Evolutionary conservation across 1,140 invertebrate genomes (phyloP).

Genomic region (Drosophila prosaltans): DNA sequence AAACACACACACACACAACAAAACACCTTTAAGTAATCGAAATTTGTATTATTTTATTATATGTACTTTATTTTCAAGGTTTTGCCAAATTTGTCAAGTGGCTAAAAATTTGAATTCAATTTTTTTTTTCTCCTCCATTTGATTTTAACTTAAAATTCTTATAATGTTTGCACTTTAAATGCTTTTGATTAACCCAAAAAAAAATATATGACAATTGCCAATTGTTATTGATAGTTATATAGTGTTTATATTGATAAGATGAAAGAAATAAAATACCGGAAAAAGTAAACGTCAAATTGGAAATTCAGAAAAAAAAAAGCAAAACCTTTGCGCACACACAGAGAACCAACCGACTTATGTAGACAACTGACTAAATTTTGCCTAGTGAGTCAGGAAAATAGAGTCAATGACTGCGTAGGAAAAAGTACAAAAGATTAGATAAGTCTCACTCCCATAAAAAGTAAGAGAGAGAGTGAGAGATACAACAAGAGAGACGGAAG

Average conservation of each 20-base stretch:
- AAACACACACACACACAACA: neutral
- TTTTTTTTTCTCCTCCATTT: no score
- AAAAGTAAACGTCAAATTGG: neutral
- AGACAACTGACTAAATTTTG: neutral
- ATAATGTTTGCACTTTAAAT: neutral
- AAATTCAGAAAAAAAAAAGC: neutral
- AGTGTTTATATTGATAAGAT: constrained; percentile 1
- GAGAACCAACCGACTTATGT: neutral
- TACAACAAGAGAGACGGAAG: neutral
- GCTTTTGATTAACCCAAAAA: neutral
- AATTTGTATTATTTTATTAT: neutral
- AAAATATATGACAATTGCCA: neutral
- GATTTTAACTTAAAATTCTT: neutral
- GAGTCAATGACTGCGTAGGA: neutral
- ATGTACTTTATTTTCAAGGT: neutral
- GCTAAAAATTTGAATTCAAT: neutral
- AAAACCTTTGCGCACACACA: neutral
- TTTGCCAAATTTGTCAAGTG: constrained; percentile 13
- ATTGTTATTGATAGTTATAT: neutral
- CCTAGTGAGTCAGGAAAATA: neutral
- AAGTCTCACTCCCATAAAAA: neutral
- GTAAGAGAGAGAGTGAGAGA: neutral
- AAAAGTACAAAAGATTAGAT: neutral
- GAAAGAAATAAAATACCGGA: neutral
- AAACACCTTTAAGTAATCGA: neutral